Evolutionary conservation across 2,888 invertebrate species (phyloP).

Genomic region (Pristionchus mayeri): DNA sequence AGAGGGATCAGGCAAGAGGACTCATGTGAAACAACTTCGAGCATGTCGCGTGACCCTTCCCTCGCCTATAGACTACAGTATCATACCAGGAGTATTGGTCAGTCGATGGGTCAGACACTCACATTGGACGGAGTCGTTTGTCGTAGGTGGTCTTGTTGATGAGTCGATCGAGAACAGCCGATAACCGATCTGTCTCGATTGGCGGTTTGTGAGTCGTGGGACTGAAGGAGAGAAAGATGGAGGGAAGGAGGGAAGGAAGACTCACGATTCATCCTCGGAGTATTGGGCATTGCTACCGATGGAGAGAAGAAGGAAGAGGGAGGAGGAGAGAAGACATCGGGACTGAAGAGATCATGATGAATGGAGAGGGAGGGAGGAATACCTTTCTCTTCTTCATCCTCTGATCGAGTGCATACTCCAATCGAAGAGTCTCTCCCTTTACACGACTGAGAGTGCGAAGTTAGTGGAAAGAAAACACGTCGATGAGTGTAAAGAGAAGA

Average conservation of each 20-base stretch:
- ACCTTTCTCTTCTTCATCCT: slow-evolving; percentile 24
- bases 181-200: slow-evolving; percentile 65
- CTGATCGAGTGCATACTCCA: not conserved
- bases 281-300: not conserved
- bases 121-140: slow-evolving; percentile 99
- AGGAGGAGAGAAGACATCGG: not conserved
- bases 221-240: not conserved
- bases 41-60: not conserved
- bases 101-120: not conserved
- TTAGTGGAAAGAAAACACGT: not conserved
- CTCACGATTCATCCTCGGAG: not conserved
- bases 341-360: not conserved
- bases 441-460: not conserved
- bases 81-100: not conserved
- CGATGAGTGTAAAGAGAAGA: slow-evolving; percentile 16
- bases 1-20: slow-evolving; percentile 11
- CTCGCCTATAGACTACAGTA: not conserved
- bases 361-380: not conserved
- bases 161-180: slow-evolving; percentile 71
- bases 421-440: not conserved
- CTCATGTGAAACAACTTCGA: too few species aligned
- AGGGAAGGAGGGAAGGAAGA: not conserved
- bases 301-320: not conserved
- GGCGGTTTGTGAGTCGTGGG: not conserved
- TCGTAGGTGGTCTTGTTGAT: slow-evolving; percentile 87